phyloP scores from a whole-genome alignment of 2,113 vertebrate genomes.

The Acrocephalus kingi region DNA sequence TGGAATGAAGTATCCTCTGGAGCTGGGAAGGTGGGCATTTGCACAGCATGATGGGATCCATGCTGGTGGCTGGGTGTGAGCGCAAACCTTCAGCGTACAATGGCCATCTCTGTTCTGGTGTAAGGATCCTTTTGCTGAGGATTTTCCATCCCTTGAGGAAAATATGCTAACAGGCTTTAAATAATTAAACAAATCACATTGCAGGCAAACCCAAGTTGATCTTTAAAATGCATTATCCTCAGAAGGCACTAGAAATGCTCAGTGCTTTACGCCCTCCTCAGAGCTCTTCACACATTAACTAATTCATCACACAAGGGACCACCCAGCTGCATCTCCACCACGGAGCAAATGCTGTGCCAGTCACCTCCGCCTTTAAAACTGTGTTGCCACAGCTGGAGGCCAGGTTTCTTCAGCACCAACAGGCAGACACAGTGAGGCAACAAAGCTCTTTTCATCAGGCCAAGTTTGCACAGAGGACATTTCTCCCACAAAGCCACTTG shows the following conservation, averaged over 20 bases:
- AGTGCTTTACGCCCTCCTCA: neutral
- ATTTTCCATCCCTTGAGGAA: slow-evolving; percentile 33
- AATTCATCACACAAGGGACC: slow-evolving; percentile 13
- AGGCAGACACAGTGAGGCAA: neutral
- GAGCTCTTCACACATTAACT: neutral
- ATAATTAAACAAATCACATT: slow-evolving; percentile 54
- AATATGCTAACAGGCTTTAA: slow-evolving; percentile 36
- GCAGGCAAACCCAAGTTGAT: neutral
- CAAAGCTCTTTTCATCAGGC: slow-evolving; percentile 44
- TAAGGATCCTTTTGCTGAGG: neutral
- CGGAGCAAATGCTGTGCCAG: neutral
- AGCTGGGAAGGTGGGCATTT: neutral
- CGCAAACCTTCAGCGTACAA: neutral
- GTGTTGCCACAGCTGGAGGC: slow-evolving; percentile 15
- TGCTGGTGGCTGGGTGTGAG: neutral
- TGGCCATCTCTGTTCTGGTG: neutral
- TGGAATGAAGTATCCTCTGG: neutral
- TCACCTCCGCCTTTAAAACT: neutral
- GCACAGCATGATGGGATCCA: accelerated
- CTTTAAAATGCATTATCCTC: slow-evolving; percentile 38
- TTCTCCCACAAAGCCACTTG: neutral
- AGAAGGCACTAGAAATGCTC: neutral
- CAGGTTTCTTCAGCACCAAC: slow-evolving; percentile 4
- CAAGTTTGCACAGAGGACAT: accelerated
- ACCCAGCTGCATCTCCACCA: neutral